A percentile compares a stretch with the other conserved stretches of the same genome.
phyloP scores from a whole-genome alignment of 1,140 invertebrate species.

The Nasonia longicornis region DNA sequence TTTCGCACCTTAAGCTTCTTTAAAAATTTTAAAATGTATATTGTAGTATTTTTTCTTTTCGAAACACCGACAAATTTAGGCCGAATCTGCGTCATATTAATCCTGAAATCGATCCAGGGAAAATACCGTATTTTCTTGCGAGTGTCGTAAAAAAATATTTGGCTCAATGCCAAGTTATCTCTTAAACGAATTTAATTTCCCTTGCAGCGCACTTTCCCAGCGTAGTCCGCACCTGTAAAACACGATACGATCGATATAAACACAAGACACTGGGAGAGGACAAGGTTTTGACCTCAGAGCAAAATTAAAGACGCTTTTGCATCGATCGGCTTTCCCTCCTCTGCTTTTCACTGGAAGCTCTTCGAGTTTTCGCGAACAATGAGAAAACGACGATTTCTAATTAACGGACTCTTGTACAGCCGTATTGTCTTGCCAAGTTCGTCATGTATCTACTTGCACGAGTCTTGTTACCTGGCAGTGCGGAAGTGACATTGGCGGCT shows the following conservation, averaged over 20 bases:
- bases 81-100: no score
- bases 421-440: neutral
- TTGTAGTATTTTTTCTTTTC: no score
- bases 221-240: neutral
- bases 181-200: slow-evolving; percentile 21
- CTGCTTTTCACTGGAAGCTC: neutral
- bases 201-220: neutral
- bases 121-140: neutral
- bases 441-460: neutral
- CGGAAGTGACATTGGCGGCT: neutral
- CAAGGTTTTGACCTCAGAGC: slow-evolving; percentile 11
- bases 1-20: no score
- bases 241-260: slow-evolving; percentile 5
- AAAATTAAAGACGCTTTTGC: slow-evolving; percentile 1
- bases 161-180: neutral
- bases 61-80: no score
- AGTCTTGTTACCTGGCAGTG: neutral
- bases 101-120: no score
- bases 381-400: neutral
- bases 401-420: neutral
- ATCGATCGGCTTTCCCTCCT: neutral
- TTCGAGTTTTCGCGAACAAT: neutral
- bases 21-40: no score
- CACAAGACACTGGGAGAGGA: neutral
- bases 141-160: neutral